Percentiles rank a stretch among this genome's conserved stretches.
Evolutionary conservation across 1,140 invertebrate species (phyloP).

Genomic region (Belonocnema kinseyi): DNA sequence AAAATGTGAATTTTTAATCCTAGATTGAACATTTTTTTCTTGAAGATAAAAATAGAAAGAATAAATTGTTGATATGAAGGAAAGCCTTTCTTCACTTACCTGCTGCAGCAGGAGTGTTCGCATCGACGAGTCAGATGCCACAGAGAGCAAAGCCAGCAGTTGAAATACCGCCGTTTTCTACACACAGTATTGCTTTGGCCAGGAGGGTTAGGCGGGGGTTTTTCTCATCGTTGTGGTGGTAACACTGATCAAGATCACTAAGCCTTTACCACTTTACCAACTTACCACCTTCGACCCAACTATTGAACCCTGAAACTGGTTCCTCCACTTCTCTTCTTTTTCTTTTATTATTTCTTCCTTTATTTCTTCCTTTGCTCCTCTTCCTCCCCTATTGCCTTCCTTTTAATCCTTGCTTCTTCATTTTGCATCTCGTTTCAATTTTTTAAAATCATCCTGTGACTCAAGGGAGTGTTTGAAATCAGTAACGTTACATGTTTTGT

Average conservation of each 20-base stretch:
- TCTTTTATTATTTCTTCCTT: constrained; percentile 49
- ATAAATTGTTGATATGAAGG: no score
- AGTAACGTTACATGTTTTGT: no score
- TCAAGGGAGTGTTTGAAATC: no score
- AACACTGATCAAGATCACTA: constrained; percentile 54
- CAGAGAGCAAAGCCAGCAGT: constrained; percentile 5
- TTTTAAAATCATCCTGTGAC: neutral
- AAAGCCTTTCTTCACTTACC: no score
- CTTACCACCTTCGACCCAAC: constrained; percentile 57
- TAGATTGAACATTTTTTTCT: no score
- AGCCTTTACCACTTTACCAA: constrained; percentile 54
- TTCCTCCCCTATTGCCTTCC: constrained; percentile 38
- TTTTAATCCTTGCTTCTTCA: constrained; percentile 35
- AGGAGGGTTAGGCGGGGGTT: constrained; percentile 53
- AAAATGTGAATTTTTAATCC: no score
- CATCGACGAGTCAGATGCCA: neutral
- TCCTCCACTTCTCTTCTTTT: constrained; percentile 55
- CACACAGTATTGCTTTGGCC: constrained; percentile 38
- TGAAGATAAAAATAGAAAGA: no score
- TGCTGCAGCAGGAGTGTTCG: neutral
- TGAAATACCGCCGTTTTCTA: constrained; percentile 51
- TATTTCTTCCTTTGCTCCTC: constrained; percentile 48
- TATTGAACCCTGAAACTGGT: constrained; percentile 58
- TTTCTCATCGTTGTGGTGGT: constrained; percentile 44
- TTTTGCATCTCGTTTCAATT: constrained; percentile 34